Conservation (phyloP, 2,797 vertebrate species). For the Myotis planiceps region DNA sequence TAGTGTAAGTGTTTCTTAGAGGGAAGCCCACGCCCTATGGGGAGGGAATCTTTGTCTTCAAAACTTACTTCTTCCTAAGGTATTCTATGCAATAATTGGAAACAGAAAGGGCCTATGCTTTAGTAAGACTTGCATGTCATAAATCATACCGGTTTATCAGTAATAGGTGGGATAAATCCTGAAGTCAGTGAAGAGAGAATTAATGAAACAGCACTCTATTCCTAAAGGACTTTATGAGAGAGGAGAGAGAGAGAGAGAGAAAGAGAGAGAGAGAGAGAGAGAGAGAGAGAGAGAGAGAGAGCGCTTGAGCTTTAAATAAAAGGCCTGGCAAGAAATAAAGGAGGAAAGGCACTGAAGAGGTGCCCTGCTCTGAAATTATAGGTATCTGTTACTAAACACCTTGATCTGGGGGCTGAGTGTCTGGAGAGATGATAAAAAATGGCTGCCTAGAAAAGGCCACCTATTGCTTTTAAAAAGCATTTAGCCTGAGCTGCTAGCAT, state of each 20-base stretch:
- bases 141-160: conserved; percentile 49
- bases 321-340: not conserved
- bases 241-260: not conserved
- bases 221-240: not conserved
- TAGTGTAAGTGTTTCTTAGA: not conserved
- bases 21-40: not conserved
- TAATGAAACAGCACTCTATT: conserved; percentile 39
- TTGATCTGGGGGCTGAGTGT: conserved; percentile 4
- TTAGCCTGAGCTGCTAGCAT: conserved; percentile 1
- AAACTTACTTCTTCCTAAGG: not conserved
- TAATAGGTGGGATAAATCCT: conserved; percentile 38
- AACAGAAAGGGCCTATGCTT: not conserved
- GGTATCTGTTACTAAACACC: not conserved
- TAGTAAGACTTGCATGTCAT: not conserved
- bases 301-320: conserved; percentile 21
- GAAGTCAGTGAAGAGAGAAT: conserved; percentile 41
- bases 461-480: not conserved
- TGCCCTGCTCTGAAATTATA: not conserved
- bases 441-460: not conserved
- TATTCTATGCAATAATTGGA: conserved; percentile 13
- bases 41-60: not conserved
- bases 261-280: not conserved
- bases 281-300: not conserved
- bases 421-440: conserved; percentile 34
- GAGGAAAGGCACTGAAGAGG: not conserved